Evolutionary conservation across 2,113 vertebrate genomes (phyloP).

Genomic region (Sceloporus undulatus): DNA sequence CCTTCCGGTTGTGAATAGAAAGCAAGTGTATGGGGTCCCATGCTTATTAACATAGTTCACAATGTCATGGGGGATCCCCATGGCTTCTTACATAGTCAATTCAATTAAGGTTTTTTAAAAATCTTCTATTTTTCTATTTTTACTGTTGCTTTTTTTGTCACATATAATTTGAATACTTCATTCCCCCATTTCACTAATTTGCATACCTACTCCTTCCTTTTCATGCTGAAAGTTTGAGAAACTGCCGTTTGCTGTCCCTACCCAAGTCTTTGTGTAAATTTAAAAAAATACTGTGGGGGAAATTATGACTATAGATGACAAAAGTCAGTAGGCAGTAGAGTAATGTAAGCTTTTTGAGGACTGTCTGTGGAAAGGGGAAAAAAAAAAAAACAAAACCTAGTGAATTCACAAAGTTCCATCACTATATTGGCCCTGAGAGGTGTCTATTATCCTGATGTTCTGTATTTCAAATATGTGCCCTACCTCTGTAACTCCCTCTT

Average conservation of each 20-base stretch:
- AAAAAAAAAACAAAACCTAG: too few relatives aligned
- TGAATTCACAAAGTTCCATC: neutral
- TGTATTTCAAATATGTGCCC: neutral
- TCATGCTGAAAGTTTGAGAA: neutral
- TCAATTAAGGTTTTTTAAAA: neutral
- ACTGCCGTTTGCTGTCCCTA: neutral
- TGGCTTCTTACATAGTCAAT: neutral
- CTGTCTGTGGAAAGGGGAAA: neutral
- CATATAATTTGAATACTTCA: neutral
- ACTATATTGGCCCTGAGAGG: neutral
- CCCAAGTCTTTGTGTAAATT: neutral
- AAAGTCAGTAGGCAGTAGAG: neutral
- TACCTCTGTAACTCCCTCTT: neutral
- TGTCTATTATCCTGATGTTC: neutral
- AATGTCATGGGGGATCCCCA: neutral
- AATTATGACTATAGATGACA: neutral
- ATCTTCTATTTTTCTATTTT: neutral
- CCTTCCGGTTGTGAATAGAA: neutral
- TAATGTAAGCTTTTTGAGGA: neutral
- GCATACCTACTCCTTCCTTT: neutral
- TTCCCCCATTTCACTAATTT: neutral
- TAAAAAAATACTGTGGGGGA: neutral
- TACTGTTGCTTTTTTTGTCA: neutral
- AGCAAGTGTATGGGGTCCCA: too few relatives aligned
- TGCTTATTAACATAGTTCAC: too few relatives aligned